Percentiles rank a stretch among this genome's conserved stretches.
phyloP scores from a whole-genome alignment of 2,888 invertebrate species.

The Leucania comma region DNA sequence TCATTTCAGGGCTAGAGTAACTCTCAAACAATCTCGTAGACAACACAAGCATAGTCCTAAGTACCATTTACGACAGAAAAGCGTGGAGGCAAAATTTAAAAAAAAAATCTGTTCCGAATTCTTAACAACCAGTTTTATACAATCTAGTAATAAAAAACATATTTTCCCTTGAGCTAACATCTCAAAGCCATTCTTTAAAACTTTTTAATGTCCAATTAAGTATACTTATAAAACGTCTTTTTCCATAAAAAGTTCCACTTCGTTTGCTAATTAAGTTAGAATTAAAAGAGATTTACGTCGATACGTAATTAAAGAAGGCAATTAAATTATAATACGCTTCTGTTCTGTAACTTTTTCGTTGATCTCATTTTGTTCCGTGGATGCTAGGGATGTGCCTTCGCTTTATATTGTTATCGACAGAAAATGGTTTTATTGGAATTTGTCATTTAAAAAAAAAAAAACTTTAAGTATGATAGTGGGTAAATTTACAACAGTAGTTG shows the following conservation, averaged over 20 bases:
- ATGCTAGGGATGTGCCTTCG: constrained; percentile 9
- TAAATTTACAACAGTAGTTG: too few relatives aligned
- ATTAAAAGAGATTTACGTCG: constrained; percentile 58
- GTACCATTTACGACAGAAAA: too few relatives aligned
- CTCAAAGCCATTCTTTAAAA: constrained; percentile 22
- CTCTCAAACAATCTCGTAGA: too few relatives aligned
- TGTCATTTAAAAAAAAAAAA: background rate
- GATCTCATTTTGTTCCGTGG: constrained; percentile 44
- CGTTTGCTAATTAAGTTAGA: constrained; percentile 58
- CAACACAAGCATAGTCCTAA: too few relatives aligned
- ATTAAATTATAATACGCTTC: constrained; percentile 64
- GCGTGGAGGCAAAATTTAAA: too few relatives aligned
- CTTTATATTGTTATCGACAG: constrained; percentile 23
- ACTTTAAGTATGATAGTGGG: too few relatives aligned
- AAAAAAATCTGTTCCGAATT: too few relatives aligned
- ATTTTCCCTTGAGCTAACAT: constrained; percentile 1
- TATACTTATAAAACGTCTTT: constrained; percentile 23
- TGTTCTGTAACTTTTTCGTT: constrained; percentile 58
- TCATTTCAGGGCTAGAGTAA: too few relatives aligned
- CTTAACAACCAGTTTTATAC: too few relatives aligned
- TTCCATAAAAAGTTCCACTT: constrained; percentile 48
- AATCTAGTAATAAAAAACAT: constrained; percentile 3
- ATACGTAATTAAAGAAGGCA: constrained; percentile 63
- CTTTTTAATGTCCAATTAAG: constrained; percentile 51
- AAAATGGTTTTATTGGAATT: background rate